A percentile compares a stretch with the other conserved stretches of the same genome.
Evolutionary conservation across 2,113 vertebrate genomes (phyloP).

Genomic region (Osmerus eperlanus): DNA sequence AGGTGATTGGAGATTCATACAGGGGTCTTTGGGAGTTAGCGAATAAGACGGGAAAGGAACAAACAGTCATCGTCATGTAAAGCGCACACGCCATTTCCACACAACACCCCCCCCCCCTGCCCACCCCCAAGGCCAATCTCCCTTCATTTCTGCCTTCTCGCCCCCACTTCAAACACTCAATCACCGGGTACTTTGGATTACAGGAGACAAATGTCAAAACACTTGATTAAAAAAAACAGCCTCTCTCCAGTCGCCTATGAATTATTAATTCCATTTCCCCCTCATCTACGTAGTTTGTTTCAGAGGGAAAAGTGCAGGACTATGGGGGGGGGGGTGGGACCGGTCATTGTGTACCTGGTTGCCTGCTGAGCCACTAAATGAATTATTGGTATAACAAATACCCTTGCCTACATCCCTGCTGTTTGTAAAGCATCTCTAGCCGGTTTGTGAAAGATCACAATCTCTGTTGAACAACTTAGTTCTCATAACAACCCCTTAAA

Average conservation of each 20-base stretch:
- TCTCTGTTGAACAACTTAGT: conserved; percentile 24
- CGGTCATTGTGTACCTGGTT: conserved; percentile 23
- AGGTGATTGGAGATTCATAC: conserved; percentile 30
- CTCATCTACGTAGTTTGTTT: conserved; percentile 25
- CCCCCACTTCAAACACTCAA: conserved; percentile 39
- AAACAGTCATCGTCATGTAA: conserved; percentile 30
- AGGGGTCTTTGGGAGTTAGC: neutral
- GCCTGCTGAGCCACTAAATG: conserved; percentile 3
- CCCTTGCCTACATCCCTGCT: neutral
- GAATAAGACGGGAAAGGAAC: neutral
- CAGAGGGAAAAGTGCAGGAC: conserved; percentile 12
- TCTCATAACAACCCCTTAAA: conserved; percentile 22
- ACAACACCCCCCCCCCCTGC: neutral
- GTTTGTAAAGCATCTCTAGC: neutral
- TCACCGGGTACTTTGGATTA: conserved; percentile 26
- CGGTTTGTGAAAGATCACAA: conserved; percentile 20
- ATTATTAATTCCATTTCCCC: conserved; percentile 45
- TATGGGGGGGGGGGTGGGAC: neutral
- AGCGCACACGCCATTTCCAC: conserved; percentile 20
- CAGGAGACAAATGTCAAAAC: conserved; percentile 35
- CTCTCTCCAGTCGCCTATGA: conserved; percentile 32
- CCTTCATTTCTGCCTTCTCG: conserved; percentile 8
- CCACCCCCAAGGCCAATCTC: conserved; percentile 6
- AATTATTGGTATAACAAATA: conserved; percentile 4
- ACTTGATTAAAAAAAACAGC: conserved; percentile 27